phyloP scores from a whole-genome alignment of 1,140 invertebrate genomes.

The Polypedilum pembai region DNA sequence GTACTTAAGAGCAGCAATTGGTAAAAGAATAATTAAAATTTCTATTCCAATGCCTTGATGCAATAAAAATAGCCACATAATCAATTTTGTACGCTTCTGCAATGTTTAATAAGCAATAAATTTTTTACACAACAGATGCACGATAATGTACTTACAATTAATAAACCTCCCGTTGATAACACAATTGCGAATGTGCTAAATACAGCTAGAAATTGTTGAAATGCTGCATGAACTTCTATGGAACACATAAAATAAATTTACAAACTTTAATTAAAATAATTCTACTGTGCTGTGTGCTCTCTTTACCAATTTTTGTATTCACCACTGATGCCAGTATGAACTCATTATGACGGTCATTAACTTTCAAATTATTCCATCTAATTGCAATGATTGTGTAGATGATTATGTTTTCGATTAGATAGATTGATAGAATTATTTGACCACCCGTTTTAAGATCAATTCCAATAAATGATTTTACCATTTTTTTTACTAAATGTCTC shows the following conservation, averaged over 20 bases:
- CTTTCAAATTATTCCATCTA: not conserved
- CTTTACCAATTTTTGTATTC: not conserved
- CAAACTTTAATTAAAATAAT: not conserved
- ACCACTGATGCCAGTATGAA: not conserved
- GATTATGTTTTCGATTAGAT: constrained; percentile 4
- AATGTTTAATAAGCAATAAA: not conserved
- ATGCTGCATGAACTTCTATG: not conserved
- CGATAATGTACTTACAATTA: not conserved
- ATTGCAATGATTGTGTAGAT: not conserved
- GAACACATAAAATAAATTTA: not conserved
- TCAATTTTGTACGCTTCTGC: not conserved
- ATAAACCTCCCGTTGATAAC: not conserved
- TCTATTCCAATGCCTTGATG: constrained; percentile 16
- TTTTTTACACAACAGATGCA: not conserved
- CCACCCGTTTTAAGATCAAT: constrained; percentile 10
- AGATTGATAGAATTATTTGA: not conserved
- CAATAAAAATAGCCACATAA: not conserved
- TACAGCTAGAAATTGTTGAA: not conserved
- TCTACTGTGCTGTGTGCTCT: not conserved
- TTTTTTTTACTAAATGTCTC: no score
- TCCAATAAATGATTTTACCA: not conserved
- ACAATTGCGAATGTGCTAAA: not conserved
- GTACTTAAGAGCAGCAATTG: not conserved
- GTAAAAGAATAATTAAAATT: not conserved
- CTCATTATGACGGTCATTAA: not conserved